Conservation (phyloP, 2,797 vertebrate species). For the Eulemur coronatus region DNA sequence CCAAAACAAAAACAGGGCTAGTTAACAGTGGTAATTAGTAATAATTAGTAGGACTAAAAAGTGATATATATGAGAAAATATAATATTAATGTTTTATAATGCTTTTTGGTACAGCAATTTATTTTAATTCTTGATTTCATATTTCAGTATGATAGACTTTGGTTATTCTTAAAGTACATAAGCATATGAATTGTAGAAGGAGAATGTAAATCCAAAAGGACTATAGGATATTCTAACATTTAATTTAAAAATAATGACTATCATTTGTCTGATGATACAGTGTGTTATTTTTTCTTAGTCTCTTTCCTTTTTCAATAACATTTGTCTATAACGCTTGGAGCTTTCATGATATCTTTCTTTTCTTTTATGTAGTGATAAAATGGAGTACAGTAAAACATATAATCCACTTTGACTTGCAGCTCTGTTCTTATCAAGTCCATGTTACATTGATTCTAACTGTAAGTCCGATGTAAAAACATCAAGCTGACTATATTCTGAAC, state of each 20-base stretch:
- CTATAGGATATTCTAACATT: neutral
- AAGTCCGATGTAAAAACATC: neutral
- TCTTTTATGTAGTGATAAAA: neutral
- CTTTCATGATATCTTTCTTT: neutral
- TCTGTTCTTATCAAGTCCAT: neutral
- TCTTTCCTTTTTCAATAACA: neutral
- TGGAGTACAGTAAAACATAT: neutral
- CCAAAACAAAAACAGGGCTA: neutral
- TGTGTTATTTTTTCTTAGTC: neutral
- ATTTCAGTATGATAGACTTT: neutral
- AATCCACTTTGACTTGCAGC: neutral
- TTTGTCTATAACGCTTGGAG: neutral
- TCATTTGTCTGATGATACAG: neutral
- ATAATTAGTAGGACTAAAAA: neutral
- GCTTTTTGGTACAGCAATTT: neutral
- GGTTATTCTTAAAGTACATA: neutral
- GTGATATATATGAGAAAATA: neutral
- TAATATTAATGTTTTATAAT: neutral
- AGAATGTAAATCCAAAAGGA: neutral
- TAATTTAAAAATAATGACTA: neutral
- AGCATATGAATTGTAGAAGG: neutral
- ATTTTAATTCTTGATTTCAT: neutral
- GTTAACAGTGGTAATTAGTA: neutral
- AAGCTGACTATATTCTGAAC: neutral
- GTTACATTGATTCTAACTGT: neutral